phyloP scores from a whole-genome alignment of 2,888 invertebrate species.

The Chaetogeoica ovagalla region DNA sequence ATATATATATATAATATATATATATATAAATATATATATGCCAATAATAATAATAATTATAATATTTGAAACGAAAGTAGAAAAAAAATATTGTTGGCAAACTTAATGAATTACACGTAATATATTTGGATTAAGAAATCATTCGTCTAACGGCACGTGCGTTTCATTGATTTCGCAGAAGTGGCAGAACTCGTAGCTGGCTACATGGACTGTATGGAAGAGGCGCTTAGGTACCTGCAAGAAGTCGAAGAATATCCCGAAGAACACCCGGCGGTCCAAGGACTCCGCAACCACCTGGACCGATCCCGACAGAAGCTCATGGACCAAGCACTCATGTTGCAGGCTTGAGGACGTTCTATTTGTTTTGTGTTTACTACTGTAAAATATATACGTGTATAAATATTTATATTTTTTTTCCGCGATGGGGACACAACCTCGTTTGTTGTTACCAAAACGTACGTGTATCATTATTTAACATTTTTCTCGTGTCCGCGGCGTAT shows the following conservation, averaged over 20 bases:
- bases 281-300: constrained; percentile 57
- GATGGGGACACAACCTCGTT: constrained; percentile 25
- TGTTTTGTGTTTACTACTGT: background rate
- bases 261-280: constrained; percentile 58
- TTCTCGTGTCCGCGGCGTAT: background rate
- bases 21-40: no score
- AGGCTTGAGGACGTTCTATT: constrained; percentile 3
- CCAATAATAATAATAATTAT: no score
- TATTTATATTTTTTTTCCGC: background rate
- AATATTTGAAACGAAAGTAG: no score
- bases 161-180: constrained; percentile 52
- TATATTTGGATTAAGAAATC: background rate
- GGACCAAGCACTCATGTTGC: constrained; percentile 48
- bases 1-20: no score
- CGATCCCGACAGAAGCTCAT: constrained; percentile 55
- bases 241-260: constrained; percentile 58
- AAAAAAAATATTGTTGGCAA: no score
- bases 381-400: constrained; percentile 5
- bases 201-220: constrained; percentile 58
- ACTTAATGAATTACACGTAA: no score
- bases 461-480: constrained; percentile 1
- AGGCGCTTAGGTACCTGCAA: constrained; percentile 58
- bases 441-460: constrained; percentile 23
- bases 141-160: background rate
- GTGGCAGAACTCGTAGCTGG: constrained; percentile 57